Percentiles rank a stretch among this genome's conserved stretches.
Evolutionary conservation across 2,797 vertebrate species (phyloP).

Genomic region (Peromyscus eremicus): DNA sequence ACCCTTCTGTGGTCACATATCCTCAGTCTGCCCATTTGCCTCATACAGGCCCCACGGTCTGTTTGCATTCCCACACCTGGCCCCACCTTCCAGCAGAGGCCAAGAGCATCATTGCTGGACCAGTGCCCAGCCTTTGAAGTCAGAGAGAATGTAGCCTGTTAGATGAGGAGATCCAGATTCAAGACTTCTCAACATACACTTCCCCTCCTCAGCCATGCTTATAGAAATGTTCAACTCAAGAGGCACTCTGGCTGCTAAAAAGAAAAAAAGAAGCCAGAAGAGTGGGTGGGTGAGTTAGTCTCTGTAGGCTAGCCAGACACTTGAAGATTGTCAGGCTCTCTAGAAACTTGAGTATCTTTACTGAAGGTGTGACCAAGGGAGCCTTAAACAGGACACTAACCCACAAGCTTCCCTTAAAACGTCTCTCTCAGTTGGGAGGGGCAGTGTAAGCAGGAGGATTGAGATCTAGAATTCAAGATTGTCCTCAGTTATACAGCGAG

Average conservation of each 20-base stretch:
- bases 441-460: not conserved
- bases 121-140: slow-evolving; percentile 81
- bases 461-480: not conserved
- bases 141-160: slow-evolving; percentile 77
- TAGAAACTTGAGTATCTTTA: slow-evolving; percentile 59
- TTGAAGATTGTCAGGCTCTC: slow-evolving; percentile 65
- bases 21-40: slow-evolving; percentile 60
- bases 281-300: slow-evolving; percentile 47
- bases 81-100: slow-evolving; percentile 77
- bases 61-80: slow-evolving; percentile 81
- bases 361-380: slow-evolving; percentile 60
- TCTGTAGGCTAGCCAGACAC: slow-evolving; percentile 45
- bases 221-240: slow-evolving; percentile 76
- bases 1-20: slow-evolving; percentile 59
- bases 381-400: slow-evolving; percentile 22
- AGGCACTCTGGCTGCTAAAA: slow-evolving; percentile 71
- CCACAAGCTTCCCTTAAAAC: slow-evolving; percentile 44
- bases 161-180: slow-evolving; percentile 83
- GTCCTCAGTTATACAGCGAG: not conserved
- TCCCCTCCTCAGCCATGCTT: slow-evolving; percentile 70
- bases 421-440: not conserved
- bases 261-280: slow-evolving; percentile 70
- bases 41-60: slow-evolving; percentile 62
- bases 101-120: slow-evolving; percentile 82
- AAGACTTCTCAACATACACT: slow-evolving; percentile 77